phyloP scores from a whole-genome alignment of 2,113 vertebrate species.

The Eurystomus gularis region DNA sequence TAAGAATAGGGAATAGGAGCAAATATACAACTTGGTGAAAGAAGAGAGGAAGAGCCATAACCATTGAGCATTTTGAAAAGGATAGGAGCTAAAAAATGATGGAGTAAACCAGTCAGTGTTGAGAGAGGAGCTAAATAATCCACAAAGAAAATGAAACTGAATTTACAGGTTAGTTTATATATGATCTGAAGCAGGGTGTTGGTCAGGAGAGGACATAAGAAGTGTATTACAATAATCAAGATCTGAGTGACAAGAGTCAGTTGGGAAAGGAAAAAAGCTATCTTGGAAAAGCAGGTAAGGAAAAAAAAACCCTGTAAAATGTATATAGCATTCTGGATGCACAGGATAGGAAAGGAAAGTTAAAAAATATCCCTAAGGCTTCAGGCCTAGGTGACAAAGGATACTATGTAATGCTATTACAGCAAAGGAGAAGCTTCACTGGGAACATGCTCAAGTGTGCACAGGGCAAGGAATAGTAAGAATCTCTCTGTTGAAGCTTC shows the following conservation, averaged over 20 bases:
- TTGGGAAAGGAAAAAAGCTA: neutral
- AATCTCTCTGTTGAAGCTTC: neutral
- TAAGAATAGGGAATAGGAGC: neutral
- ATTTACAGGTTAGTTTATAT: neutral
- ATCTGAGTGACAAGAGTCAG: neutral
- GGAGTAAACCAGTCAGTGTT: neutral
- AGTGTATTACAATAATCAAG: neutral
- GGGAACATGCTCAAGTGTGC: neutral
- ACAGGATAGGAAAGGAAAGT: neutral
- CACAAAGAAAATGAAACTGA: neutral
- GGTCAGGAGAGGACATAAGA: neutral
- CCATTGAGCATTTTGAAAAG: neutral
- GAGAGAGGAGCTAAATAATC: neutral
- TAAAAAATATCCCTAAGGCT: neutral
- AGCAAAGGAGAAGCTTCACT: neutral
- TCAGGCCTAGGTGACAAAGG: neutral
- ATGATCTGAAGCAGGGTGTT: neutral
- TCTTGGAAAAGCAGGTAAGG: neutral
- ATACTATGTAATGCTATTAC: too few relatives aligned
- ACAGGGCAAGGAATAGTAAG: neutral
- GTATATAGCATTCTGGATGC: neutral
- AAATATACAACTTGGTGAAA: neutral
- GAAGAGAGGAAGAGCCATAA: neutral
- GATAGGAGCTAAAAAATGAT: neutral
- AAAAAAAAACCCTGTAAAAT: neutral